Evolutionary conservation across 2,888 invertebrate genomes (phyloP).

Genomic region (Machimus atricapillus): DNA sequence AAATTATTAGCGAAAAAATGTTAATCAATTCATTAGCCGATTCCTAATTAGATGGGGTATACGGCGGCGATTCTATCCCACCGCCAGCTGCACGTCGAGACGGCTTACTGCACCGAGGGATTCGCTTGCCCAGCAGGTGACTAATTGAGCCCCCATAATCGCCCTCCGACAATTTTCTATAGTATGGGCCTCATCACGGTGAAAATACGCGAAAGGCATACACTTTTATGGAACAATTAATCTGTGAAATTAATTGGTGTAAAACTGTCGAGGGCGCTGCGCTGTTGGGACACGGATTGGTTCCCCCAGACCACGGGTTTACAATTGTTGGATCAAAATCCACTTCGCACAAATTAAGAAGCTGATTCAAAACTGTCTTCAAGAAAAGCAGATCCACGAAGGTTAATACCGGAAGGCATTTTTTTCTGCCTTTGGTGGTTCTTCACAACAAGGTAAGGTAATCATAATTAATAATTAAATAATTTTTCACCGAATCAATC

Average conservation of each 20-base stretch:
- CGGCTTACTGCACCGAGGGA: neutral
- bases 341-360: neutral
- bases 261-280: neutral
- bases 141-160: neutral
- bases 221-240: neutral
- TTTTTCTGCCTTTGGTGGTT: neutral
- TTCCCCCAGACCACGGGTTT: neutral
- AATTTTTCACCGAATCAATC: too few species aligned
- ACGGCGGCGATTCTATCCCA: neutral
- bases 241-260: neutral
- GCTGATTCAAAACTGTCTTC: neutral
- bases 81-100: neutral
- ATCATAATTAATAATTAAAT: too few species aligned
- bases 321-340: neutral
- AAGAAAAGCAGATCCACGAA: neutral
- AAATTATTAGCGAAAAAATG: conserved; percentile 30
- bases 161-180: neutral
- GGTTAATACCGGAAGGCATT: neutral
- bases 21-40: conserved; percentile 5
- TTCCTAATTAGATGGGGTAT: conserved; percentile 1
- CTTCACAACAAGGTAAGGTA: neutral
- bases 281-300: neutral
- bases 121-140: neutral
- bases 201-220: neutral
- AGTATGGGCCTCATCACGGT: neutral